Conservation (phyloP, 2,113 vertebrate species). For the Erythrolamprus reginae region DNA sequence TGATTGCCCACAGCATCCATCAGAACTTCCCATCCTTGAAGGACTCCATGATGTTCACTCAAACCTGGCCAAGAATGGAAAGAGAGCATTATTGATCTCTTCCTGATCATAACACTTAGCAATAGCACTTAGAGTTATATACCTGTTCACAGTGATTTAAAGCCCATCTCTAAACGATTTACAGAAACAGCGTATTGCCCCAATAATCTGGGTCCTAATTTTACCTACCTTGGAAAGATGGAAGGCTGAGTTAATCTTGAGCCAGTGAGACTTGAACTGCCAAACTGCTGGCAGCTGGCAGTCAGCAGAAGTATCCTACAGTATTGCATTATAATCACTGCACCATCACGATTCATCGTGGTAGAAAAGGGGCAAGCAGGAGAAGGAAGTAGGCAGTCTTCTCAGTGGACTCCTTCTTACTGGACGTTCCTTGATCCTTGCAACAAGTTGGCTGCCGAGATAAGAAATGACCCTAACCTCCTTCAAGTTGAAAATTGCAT, state of each 20-base stretch:
- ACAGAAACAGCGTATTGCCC: no score
- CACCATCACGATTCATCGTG: not conserved
- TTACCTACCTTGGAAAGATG: no score
- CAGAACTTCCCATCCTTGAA: not conserved
- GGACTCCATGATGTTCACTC: not conserved
- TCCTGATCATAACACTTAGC: not conserved
- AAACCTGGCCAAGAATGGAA: not conserved
- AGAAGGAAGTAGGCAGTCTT: not conserved
- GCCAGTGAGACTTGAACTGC: no score
- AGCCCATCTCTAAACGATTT: no score
- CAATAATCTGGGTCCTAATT: no score
- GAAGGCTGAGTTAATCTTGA: no score
- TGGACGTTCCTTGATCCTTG: not conserved
- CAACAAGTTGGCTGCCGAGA: not conserved
- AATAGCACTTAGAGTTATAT: no score
- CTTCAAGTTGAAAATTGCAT: not conserved
- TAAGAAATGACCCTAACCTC: not conserved
- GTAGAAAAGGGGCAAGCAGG: not conserved
- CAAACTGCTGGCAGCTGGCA: no score
- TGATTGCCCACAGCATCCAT: not conserved
- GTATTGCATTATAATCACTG: no score
- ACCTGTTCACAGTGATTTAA: no score
- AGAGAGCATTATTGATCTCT: not conserved
- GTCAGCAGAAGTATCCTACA: no score
- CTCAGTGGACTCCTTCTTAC: not conserved